A percentile compares a stretch with the other conserved stretches of the same genome.
Evolutionary conservation across 2,113 vertebrate genomes (phyloP).

Genomic region (Garra rufa): DNA sequence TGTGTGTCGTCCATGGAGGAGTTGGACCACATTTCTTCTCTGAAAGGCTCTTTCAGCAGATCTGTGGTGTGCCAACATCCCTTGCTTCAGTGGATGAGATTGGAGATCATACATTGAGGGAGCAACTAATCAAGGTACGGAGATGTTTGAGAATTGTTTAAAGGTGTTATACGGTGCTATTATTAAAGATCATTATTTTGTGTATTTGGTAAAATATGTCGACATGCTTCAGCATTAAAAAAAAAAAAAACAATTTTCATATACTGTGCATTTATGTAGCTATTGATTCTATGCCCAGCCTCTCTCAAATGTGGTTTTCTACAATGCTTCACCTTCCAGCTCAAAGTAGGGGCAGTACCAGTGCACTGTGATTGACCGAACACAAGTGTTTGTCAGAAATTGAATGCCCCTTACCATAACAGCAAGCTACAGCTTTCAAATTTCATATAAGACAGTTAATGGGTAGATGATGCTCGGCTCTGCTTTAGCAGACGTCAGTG

Average conservation of each 20-base stretch:
- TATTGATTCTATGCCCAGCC: not conserved
- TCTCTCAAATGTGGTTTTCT: not conserved
- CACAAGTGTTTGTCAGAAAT: not conserved
- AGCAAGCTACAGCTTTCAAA: not conserved
- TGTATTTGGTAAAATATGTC: no score
- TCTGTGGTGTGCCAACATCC: not conserved
- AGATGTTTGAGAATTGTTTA: not conserved
- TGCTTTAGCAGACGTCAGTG: not conserved
- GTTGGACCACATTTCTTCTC: slow-evolving; percentile 31
- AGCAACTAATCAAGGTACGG: not conserved
- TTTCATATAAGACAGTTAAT: not conserved
- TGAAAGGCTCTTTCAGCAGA: not conserved
- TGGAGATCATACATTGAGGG: not conserved
- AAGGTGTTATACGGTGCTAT: not conserved
- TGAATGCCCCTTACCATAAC: not conserved
- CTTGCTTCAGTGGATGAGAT: not conserved
- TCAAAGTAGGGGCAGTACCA: not conserved
- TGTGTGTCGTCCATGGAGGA: slow-evolving; percentile 30
- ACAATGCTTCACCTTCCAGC: not conserved
- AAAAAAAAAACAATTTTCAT: not conserved
- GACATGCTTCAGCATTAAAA: no score
- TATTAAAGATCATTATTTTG: no score
- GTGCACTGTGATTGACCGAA: not conserved
- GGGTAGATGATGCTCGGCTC: not conserved
- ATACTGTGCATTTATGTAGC: not conserved